Evolutionary conservation across 2,797 vertebrate species (phyloP).

Genomic region (Typhlichthys eigenmanni): DNA sequence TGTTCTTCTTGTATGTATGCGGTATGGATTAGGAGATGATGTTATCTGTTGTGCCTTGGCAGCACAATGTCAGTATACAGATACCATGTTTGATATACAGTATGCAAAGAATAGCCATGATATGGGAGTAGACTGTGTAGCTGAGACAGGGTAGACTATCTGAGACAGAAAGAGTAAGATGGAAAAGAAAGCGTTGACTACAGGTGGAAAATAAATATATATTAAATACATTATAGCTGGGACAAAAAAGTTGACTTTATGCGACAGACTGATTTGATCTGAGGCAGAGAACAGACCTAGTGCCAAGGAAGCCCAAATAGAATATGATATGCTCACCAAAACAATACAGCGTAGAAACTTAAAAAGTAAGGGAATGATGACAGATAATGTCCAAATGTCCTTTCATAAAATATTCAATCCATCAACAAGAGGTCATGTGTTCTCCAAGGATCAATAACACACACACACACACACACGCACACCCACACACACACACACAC

Average conservation of each 20-base stretch:
- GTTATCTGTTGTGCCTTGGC: not conserved
- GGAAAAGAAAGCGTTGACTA: no score
- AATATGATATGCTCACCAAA: no score
- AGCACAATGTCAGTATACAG: constrained; percentile 22
- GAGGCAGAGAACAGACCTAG: no score
- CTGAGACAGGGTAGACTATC: no score
- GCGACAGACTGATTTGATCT: no score
- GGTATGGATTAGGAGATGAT: constrained; percentile 24
- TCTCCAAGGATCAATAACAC: not conserved
- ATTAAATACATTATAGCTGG: no score
- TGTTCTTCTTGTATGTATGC: constrained; percentile 23
- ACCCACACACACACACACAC: constrained; percentile 5
- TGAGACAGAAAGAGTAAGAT: no score
- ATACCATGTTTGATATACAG: constrained; percentile 9
- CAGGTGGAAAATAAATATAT: no score
- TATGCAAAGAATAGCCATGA: no score
- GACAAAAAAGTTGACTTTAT: no score
- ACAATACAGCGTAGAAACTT: not conserved
- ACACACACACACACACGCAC: constrained; percentile 3
- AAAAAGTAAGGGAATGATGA: constrained; percentile 41
- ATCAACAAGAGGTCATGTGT: constrained; percentile 3
- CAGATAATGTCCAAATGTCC: not conserved
- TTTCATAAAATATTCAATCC: not conserved
- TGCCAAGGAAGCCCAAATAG: no score
- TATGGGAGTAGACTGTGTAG: no score